These are phyloP conservation scores for Cassiopea andromeda DNA, from an alignment of 30 jellyfish, hydroid and myxozoan species.

Conservation along the genomic window DNA sequence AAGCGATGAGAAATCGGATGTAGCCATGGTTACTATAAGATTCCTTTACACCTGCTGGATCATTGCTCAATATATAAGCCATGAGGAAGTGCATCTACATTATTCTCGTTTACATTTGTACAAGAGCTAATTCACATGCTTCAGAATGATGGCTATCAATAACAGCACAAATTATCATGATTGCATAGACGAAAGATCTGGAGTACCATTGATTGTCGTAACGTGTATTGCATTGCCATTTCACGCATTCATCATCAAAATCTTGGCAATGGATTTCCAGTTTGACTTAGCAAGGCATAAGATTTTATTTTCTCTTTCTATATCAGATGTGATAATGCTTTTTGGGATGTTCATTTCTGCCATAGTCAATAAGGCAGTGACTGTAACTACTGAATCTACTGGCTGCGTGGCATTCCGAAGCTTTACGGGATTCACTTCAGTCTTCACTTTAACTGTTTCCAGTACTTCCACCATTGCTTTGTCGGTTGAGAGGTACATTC, in stretches of 20 bases:
- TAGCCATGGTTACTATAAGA: no score
- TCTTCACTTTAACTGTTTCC: neutral
- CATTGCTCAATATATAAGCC: no score
- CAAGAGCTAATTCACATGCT: no score
- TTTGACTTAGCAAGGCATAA: constrained; percentile 8
- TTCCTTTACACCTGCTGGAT: no score
- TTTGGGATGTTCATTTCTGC: neutral
- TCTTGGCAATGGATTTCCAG: neutral
- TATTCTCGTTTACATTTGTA: no score
- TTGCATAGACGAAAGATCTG: neutral
- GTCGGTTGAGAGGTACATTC: constrained; percentile 20
- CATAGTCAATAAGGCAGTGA: neutral
- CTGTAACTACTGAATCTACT: neutral
- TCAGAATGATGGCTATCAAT: no score
- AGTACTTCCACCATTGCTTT: neutral
- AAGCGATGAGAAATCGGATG: no score
- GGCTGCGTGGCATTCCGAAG: neutral
- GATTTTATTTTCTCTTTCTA: neutral
- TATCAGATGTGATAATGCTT: constrained; percentile 1
- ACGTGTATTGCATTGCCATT: constrained; percentile 21
- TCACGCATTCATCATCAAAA: neutral
- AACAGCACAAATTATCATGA: neutral
- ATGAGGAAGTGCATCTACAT: no score
- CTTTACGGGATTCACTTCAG: neutral
- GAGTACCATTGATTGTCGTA: neutral